A percentile compares a stretch with the other conserved stretches of the same genome.
These are phyloP conservation scores for Platypus cylindrus DNA, from an alignment of 2,888 invertebrate species.

Conservation along the genomic window DNA sequence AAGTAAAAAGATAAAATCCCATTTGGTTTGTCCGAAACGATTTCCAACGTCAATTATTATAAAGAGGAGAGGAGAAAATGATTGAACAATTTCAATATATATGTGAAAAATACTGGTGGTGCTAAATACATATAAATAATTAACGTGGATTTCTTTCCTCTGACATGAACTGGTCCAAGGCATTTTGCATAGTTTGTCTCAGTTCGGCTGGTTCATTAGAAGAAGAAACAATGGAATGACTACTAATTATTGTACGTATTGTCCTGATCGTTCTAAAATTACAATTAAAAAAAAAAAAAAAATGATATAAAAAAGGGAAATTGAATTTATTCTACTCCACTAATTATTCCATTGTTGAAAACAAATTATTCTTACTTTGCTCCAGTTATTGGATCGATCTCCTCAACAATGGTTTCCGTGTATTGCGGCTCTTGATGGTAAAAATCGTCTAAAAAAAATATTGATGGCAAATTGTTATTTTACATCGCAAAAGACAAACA, in stretches of 20 bases:
- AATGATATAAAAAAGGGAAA: slow-evolving; percentile 1
- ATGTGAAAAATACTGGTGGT: no score
- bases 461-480: no score
- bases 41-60: no score
- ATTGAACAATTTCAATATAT: no score
- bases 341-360: slow-evolving; percentile 1
- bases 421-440: slow-evolving; percentile 45
- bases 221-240: slow-evolving; percentile 31
- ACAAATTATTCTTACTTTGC: slow-evolving; percentile 35
- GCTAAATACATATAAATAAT: no score
- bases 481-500: no score
- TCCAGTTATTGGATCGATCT: slow-evolving; percentile 40
- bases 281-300: slow-evolving; percentile 6
- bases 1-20: no score
- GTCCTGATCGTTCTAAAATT: slow-evolving; percentile 38
- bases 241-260: slow-evolving; percentile 34
- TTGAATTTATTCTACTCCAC: background rate
- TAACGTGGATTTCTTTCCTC: slow-evolving; percentile 39
- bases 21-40: no score
- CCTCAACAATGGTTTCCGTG: slow-evolving; percentile 39
- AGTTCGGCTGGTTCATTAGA: slow-evolving; percentile 33
- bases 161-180: slow-evolving; percentile 42
- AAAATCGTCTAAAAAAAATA: slow-evolving; percentile 41
- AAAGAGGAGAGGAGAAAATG: no score
- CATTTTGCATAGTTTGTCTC: slow-evolving; percentile 40